These are phyloP conservation scores for Cantharis nigra DNA, from an alignment of 2,888 invertebrate genomes.

Conservation along the genomic window DNA sequence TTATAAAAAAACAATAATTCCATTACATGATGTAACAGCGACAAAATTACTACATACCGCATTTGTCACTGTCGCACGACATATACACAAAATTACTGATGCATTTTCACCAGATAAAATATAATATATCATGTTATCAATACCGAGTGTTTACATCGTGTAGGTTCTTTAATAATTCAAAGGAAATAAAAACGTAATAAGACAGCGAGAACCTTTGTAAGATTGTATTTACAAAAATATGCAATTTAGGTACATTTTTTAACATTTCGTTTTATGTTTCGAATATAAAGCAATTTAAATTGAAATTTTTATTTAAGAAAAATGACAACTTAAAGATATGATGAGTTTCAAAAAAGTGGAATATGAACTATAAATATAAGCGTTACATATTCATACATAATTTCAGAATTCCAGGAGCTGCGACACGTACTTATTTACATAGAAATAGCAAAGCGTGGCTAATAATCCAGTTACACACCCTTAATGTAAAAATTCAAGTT, in stretches of 20 bases:
- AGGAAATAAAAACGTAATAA: neutral
- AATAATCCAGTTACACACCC: slow-evolving; percentile 11
- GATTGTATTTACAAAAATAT: neutral
- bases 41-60: neutral
- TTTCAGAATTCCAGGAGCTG: slow-evolving; percentile 8
- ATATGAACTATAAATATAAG: neutral
- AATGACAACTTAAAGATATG: neutral
- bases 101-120: neutral
- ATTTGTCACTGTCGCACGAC: neutral
- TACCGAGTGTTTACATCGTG: neutral
- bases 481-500: neutral
- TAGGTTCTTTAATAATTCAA: neutral
- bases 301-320: neutral
- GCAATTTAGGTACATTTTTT: neutral
- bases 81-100: neutral
- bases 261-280: neutral
- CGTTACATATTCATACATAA: slow-evolving; percentile 17
- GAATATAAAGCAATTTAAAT: neutral
- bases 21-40: neutral
- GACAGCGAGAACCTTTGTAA: neutral
- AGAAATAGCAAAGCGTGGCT: slow-evolving; percentile 14
- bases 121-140: neutral
- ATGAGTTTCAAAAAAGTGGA: neutral
- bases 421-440: slow-evolving; percentile 14
- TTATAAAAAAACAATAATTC: neutral